Conservation (phyloP, 2,797 vertebrate species). For the Buceros bicornis region DNA sequence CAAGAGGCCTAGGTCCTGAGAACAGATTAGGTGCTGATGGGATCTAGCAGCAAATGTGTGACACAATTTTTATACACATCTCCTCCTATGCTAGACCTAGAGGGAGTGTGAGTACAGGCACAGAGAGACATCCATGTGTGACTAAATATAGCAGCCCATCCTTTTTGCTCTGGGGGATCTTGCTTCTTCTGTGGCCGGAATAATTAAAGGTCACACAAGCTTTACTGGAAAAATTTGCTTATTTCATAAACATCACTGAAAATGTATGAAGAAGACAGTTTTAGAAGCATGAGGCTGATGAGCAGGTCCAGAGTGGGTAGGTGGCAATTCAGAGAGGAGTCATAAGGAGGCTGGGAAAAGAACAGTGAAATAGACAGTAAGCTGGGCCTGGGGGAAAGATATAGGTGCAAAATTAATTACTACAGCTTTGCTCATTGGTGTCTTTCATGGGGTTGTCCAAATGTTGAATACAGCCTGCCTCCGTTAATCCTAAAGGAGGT, state of each 20-base stretch:
- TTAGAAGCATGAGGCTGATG: neutral
- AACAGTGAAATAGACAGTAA: neutral
- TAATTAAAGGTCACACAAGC: neutral
- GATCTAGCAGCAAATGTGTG: neutral
- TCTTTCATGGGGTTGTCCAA: neutral
- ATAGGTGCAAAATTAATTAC: neutral
- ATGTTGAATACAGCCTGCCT: neutral
- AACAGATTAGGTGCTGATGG: neutral
- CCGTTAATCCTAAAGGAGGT: neutral
- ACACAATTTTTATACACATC: neutral
- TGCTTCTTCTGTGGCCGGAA: neutral
- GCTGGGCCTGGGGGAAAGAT: neutral
- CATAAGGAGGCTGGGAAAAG: neutral
- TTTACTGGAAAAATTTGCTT: neutral
- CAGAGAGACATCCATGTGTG: neutral
- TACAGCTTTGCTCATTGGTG: neutral
- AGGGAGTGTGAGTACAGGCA: neutral
- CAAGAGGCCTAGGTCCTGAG: neutral
- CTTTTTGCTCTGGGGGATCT: neutral
- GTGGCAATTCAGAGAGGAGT: neutral
- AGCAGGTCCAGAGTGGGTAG: neutral
- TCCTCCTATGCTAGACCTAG: neutral
- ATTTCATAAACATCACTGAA: neutral
- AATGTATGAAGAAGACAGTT: neutral
- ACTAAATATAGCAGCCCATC: neutral